A percentile compares a stretch with the other conserved stretches of the same genome.
Conservation (phyloP, 2,113 vertebrate genomes). For the Xenotilapia longispinis region DNA sequence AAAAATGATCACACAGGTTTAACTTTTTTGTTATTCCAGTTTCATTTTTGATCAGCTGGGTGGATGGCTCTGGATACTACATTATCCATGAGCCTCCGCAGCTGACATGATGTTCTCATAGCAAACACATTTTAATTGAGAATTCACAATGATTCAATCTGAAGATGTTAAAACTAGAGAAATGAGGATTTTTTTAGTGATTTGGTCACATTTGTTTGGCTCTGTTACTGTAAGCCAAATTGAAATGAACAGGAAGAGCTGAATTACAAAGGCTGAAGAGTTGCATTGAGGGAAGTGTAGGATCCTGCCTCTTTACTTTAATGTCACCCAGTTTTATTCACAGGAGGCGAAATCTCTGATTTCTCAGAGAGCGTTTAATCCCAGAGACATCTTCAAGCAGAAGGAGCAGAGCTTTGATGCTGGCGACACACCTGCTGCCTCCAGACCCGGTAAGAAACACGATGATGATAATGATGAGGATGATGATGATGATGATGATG, state of each 20-base stretch:
- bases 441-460: constrained; percentile 71
- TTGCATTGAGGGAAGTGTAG: not conserved
- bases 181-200: not conserved
- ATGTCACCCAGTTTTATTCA: not conserved
- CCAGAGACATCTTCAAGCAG: constrained; percentile 84
- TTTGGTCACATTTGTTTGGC: not conserved
- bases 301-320: not conserved
- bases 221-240: not conserved
- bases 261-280: not conserved
- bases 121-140: not conserved
- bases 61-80: not conserved
- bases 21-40: not conserved
- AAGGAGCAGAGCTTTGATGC: constrained; percentile 68
- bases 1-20: not conserved
- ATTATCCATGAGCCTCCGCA: not conserved
- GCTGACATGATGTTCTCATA: not conserved
- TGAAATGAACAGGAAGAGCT: not conserved
- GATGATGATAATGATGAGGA: not conserved
- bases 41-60: not conserved
- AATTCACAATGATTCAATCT: not conserved
- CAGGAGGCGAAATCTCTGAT: constrained; percentile 76
- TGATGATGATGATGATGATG: not conserved
- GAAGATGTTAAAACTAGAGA: not conserved
- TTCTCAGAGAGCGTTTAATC: constrained; percentile 73
- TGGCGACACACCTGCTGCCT: not conserved